Conservation (phyloP, 2,797 vertebrate species). For the Decapterus maruadsi region DNA sequence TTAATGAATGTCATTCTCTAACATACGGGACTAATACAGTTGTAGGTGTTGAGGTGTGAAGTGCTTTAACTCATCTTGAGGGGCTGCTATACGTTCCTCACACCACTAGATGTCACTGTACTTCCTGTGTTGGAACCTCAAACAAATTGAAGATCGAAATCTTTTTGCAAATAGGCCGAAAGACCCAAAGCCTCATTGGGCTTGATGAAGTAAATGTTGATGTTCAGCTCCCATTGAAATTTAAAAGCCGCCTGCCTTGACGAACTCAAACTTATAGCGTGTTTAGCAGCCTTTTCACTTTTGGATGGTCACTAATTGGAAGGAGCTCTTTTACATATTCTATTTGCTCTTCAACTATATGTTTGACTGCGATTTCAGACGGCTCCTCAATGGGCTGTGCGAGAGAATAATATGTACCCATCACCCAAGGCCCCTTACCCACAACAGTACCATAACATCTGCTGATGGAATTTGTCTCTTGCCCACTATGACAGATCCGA, state of each 20-base stretch:
- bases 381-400: conserved; percentile 12
- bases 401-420: conserved; percentile 38
- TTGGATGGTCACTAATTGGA: background rate
- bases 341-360: background rate
- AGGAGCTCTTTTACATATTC: background rate
- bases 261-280: too few species aligned
- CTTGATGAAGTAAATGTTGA: too few species aligned
- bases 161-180: background rate
- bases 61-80: background rate
- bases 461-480: conserved; percentile 57
- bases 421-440: conserved; percentile 45
- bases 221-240: background rate
- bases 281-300: too few species aligned
- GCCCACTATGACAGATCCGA: conserved; percentile 54
- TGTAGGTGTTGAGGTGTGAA: too few species aligned
- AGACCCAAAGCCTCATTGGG: background rate
- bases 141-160: too few species aligned
- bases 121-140: too few species aligned
- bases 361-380: conserved; percentile 18
- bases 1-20: too few species aligned
- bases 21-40: too few species aligned
- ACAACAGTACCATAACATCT: conserved; percentile 49
- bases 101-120: background rate
- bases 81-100: background rate
- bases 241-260: too few species aligned